Evolutionary conservation across 37 sponge, comb jelly and placozoan genomes (phyloP).

Genomic region (Amphimedon queenslandica): DNA sequence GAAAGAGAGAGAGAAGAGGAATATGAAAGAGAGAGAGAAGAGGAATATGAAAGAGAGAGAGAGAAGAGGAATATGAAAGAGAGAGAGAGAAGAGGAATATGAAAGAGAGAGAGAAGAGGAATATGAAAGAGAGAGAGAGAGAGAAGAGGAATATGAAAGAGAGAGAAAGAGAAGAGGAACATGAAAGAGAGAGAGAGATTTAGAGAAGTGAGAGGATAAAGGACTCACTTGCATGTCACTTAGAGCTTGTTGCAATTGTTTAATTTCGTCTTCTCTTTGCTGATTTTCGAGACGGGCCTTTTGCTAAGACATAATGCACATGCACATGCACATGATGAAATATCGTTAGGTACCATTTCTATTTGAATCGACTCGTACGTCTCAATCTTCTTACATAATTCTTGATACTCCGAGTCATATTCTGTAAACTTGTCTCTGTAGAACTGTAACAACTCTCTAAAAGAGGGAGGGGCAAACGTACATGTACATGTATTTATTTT

Average conservation of each 20-base stretch:
- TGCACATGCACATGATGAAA: neutral
- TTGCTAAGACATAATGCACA: constrained; percentile 53
- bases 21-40: no score
- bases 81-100: neutral
- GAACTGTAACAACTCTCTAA: constrained; percentile 90
- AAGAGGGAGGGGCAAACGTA: neutral
- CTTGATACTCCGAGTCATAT: constrained; percentile 89
- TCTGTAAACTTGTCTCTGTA: constrained; percentile 95
- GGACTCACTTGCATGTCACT: constrained; percentile 94
- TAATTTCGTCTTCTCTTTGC: constrained; percentile 94
- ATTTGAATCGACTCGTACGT: constrained; percentile 72
- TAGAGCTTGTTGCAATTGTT: constrained; percentile 94
- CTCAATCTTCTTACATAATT: constrained; percentile 70
- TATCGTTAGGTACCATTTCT: constrained; percentile 38
- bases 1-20: neutral
- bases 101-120: neutral
- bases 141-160: constrained; percentile 7
- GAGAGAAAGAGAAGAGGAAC: neutral
- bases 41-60: neutral
- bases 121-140: neutral
- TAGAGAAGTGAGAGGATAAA: neutral
- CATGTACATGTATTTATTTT: neutral
- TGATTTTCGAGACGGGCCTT: constrained; percentile 81
- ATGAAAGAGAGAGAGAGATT: neutral
- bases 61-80: neutral